These are phyloP conservation scores for Aradophagus sp. DNA, from an alignment of 1,140 invertebrate genomes.

Conservation along the genomic window DNA sequence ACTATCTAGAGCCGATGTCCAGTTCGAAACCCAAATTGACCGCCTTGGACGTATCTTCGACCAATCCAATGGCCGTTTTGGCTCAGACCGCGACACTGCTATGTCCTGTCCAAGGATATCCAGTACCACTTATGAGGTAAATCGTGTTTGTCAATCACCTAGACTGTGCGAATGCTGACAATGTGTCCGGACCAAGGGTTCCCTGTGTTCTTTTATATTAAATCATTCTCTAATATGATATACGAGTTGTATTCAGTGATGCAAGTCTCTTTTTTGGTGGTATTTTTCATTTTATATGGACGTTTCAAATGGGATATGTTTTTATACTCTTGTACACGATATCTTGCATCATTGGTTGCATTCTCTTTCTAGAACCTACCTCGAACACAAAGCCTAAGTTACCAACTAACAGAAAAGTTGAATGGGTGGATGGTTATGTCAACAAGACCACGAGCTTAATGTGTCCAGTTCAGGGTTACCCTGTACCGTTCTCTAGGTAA, in stretches of 20 bases:
- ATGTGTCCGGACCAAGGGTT: constrained; percentile 82
- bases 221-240: too few relatives aligned
- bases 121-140: constrained; percentile 77
- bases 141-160: background rate
- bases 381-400: constrained; percentile 76
- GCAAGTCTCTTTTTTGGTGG: background rate
- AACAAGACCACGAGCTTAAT: constrained; percentile 63
- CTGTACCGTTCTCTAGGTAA: constrained; percentile 75
- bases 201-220: constrained; percentile 72
- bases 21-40: constrained; percentile 76
- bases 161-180: background rate
- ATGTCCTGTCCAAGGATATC: constrained; percentile 81
- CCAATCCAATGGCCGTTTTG: constrained; percentile 62
- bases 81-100: constrained; percentile 68
- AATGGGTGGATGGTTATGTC: constrained; percentile 67
- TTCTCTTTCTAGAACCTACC: constrained; percentile 75
- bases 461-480: constrained; percentile 80
- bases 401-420: constrained; percentile 71
- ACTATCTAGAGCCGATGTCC: constrained; percentile 74
- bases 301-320: too few relatives aligned
- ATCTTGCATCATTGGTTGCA: too few relatives aligned
- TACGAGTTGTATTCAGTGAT: too few relatives aligned
- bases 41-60: constrained; percentile 72
- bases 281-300: constrained; percentile 17
- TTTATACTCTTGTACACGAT: too few relatives aligned